Evolutionary conservation across 2,888 invertebrate genomes (phyloP).

Genomic region (Epinotia ramella): DNA sequence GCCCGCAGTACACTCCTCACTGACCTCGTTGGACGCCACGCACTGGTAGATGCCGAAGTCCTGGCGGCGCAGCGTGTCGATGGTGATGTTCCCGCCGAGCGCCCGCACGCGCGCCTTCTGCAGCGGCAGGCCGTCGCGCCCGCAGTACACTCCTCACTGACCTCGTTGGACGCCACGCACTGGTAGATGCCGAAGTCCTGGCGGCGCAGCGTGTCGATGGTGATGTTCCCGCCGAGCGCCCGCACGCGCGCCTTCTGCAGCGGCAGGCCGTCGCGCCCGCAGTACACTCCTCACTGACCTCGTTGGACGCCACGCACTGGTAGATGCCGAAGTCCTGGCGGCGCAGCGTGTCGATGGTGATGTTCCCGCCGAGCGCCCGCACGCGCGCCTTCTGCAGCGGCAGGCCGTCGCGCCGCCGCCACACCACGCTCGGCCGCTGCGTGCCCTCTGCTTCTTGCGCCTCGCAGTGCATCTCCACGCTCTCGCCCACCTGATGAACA

Average conservation of each 20-base stretch:
- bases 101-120: no score
- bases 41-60: neutral
- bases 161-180: no score
- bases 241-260: no score
- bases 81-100: no score
- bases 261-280: no score
- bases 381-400: constrained; percentile 93
- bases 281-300: constrained; percentile 68
- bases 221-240: no score
- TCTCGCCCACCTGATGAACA: constrained; percentile 88
- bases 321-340: constrained; percentile 97
- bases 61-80: no score
- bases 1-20: no score
- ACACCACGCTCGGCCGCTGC: constrained; percentile 94
- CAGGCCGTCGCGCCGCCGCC: constrained; percentile 94
- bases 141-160: no score
- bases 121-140: no score
- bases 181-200: neutral
- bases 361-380: constrained; percentile 93
- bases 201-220: no score
- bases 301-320: constrained; percentile 97
- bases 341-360: constrained; percentile 94
- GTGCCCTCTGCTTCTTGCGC: constrained; percentile 97
- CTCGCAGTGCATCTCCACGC: constrained; percentile 97
- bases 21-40: constrained; percentile 69